Evolutionary conservation across 2,888 invertebrate species (phyloP).

Genomic region (Litoditis marina): DNA sequence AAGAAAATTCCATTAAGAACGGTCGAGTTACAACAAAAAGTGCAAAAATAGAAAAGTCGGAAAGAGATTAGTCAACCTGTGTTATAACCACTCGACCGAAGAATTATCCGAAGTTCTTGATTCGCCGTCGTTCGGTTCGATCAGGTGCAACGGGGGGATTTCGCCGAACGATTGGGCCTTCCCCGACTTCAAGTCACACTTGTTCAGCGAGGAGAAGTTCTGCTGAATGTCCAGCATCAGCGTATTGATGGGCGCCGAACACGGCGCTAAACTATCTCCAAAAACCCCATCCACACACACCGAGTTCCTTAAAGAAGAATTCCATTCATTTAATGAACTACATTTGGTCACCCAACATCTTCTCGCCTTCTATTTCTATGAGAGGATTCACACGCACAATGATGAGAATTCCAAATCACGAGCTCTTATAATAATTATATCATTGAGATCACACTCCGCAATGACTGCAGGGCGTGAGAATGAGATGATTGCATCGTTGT

Average conservation of each 20-base stretch:
- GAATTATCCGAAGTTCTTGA: conserved; percentile 30
- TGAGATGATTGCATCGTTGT: no score
- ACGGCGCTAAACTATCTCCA: conserved; percentile 22
- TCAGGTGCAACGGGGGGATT: conserved; percentile 29
- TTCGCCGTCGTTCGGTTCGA: conserved; percentile 28
- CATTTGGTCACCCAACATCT: background rate
- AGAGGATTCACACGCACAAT: no score
- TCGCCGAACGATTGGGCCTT: conserved; percentile 33
- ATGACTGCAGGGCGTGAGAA: no score
- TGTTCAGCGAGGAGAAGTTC: conserved; percentile 25
- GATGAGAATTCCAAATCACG: no score
- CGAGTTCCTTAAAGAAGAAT: conserved; percentile 25
- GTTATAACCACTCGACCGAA: conserved; percentile 44
- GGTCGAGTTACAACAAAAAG: no score
- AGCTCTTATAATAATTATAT: no score
- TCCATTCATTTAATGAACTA: background rate
- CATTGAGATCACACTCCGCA: no score
- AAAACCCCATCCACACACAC: conserved; percentile 30
- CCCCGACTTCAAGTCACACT: conserved; percentile 26
- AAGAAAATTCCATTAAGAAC: no score
- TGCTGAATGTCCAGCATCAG: conserved; percentile 28
- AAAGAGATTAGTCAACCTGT: no score
- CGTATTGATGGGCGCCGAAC: conserved; percentile 21
- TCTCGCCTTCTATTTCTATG: no score
- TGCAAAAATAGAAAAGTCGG: no score